phyloP scores from a whole-genome alignment of 1,140 invertebrate species.

The Lepidotrigona ventralis region DNA sequence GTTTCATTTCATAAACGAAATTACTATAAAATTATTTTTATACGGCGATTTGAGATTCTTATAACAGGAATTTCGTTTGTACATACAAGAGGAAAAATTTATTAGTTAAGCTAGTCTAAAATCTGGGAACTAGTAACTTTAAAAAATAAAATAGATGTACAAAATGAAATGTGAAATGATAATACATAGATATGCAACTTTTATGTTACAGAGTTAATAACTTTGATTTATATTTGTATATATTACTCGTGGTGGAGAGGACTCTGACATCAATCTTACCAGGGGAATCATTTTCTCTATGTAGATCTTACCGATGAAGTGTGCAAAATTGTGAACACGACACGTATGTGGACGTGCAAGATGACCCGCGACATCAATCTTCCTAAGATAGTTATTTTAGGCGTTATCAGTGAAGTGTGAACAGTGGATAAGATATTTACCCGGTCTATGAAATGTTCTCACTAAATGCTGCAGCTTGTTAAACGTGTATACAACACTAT shows the following conservation, averaged over 20 bases:
- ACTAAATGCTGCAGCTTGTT: neutral
- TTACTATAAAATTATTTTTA: no score
- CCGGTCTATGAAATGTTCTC: neutral
- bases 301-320: slow-evolving; percentile 10
- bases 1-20: neutral
- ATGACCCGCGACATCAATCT: slow-evolving; percentile 31
- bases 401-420: slow-evolving; percentile 34
- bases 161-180: no score
- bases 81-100: no score
- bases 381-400: slow-evolving; percentile 28
- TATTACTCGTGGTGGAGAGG: no score
- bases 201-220: neutral
- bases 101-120: no score
- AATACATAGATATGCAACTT: neutral
- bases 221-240: neutral
- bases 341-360: neutral
- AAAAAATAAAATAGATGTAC: no score
- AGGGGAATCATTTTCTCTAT: slow-evolving; percentile 7
- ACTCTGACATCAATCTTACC: slow-evolving; percentile 29
- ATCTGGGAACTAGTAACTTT: no score
- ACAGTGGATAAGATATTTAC: neutral
- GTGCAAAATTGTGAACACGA: slow-evolving; percentile 17
- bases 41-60: neutral
- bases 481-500: neutral
- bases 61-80: no score